Evolutionary conservation across 2,888 invertebrate species (phyloP).

Genomic region (Abrostola triplasia): DNA sequence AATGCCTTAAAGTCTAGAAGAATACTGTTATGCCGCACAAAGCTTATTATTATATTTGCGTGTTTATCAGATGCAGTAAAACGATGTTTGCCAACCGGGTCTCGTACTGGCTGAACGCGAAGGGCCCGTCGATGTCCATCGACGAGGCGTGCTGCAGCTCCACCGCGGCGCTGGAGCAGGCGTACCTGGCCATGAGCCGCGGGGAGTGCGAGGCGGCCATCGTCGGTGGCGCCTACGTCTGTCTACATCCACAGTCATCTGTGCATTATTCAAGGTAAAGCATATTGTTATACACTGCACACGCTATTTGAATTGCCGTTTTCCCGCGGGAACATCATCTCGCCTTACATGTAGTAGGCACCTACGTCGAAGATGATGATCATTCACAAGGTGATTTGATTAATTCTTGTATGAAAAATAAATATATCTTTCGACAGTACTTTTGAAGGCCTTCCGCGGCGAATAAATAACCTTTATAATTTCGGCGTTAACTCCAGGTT

Average conservation of each 20-base stretch:
- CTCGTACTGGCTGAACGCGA: slow-evolving; percentile 70
- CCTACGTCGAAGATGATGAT: no score
- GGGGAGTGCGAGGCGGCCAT: slow-evolving; percentile 86
- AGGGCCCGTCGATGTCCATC: slow-evolving; percentile 67
- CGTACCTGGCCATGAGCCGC: slow-evolving; percentile 65
- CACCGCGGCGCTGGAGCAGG: slow-evolving; percentile 68
- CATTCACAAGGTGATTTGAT: no score
- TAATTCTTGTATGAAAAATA: no score
- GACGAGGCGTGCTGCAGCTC: slow-evolving; percentile 74
- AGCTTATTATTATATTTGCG: not conserved
- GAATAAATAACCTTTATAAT: not conserved
- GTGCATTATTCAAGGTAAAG: slow-evolving; percentile 71
- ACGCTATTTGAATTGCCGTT: not conserved
- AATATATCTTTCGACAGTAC: no score
- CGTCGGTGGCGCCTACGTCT: slow-evolving; percentile 89
- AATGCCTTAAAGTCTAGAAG: no score
- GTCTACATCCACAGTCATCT: slow-evolving; percentile 85
- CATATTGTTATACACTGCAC: not conserved
- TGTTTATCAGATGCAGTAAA: slow-evolving; percentile 56
- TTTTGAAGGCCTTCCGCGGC: no score
- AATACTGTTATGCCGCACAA: no score
- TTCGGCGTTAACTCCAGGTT: not conserved
- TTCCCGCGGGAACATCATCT: no score
- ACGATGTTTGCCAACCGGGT: slow-evolving; percentile 72
- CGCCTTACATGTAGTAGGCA: no score